A percentile compares a stretch with the other conserved stretches of the same genome.
Evolutionary conservation across 2,888 invertebrate genomes (phyloP).

Genomic region (Dugesia japonica): DNA sequence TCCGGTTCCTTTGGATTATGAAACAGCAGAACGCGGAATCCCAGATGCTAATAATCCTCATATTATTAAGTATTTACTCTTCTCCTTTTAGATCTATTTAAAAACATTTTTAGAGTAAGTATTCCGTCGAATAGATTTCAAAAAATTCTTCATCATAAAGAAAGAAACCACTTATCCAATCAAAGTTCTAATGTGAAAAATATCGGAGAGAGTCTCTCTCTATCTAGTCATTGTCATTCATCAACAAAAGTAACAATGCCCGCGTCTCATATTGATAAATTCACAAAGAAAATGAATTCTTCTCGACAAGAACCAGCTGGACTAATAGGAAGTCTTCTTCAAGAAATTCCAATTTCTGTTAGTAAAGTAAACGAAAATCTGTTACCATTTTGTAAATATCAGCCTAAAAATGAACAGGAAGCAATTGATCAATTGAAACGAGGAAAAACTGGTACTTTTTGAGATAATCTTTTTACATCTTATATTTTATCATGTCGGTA

Average conservation of each 20-base stretch:
- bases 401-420: conserved; percentile 21
- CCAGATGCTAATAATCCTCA: neutral
- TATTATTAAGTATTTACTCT: conserved; percentile 22
- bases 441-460: neutral
- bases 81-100: neutral
- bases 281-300: neutral
- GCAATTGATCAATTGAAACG: conserved; percentile 25
- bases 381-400: neutral
- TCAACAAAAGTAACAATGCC: neutral
- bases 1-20: conserved; percentile 30
- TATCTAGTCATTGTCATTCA: neutral
- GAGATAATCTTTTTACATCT: neutral
- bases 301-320: neutral
- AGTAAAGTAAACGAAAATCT: neutral
- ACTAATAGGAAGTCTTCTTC: neutral
- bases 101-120: neutral
- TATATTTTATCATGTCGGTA: neutral
- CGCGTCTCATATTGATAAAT: neutral
- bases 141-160: neutral
- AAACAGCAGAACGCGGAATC: conserved; percentile 14
- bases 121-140: neutral
- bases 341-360: neutral
- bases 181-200: neutral
- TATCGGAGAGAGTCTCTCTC: conserved; percentile 7
- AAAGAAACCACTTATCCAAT: neutral